Conservation (phyloP, 2,113 vertebrate genomes). For the Phasianus colchicus region DNA sequence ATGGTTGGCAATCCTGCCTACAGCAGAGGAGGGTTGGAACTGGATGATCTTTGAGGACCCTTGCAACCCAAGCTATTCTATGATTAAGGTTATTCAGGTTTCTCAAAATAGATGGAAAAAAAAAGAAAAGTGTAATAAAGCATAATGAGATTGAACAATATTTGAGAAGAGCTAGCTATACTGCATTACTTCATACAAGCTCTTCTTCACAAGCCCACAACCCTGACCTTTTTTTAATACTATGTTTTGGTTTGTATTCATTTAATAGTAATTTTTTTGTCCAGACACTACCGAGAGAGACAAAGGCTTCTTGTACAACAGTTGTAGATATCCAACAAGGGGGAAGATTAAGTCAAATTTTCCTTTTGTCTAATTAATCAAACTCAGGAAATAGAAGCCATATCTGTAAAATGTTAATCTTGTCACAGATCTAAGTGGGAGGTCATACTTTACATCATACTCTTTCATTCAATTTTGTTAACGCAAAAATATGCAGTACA, state of each 20-base stretch:
- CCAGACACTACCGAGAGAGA: background rate
- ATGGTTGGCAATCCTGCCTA: no score
- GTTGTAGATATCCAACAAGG: background rate
- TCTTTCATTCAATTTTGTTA: constrained; percentile 16
- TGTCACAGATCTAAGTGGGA: background rate
- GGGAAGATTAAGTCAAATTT: background rate
- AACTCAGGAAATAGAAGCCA: background rate
- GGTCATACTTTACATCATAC: background rate
- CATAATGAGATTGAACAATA: background rate
- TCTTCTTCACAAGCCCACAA: background rate
- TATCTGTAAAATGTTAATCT: background rate
- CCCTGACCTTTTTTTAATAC: background rate
- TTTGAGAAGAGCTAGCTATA: background rate
- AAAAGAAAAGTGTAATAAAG: background rate
- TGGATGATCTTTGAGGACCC: no score
- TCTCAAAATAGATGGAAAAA: background rate
- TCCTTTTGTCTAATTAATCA: background rate
- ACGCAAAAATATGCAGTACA: background rate
- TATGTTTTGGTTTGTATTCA: background rate
- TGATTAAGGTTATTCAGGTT: background rate
- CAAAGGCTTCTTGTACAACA: background rate
- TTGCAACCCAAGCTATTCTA: no score
- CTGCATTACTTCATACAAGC: background rate
- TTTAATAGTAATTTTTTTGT: background rate
- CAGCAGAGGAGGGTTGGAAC: no score